phyloP scores from a whole-genome alignment of 2,113 vertebrate genomes.

The Nycticebus coucang region DNA sequence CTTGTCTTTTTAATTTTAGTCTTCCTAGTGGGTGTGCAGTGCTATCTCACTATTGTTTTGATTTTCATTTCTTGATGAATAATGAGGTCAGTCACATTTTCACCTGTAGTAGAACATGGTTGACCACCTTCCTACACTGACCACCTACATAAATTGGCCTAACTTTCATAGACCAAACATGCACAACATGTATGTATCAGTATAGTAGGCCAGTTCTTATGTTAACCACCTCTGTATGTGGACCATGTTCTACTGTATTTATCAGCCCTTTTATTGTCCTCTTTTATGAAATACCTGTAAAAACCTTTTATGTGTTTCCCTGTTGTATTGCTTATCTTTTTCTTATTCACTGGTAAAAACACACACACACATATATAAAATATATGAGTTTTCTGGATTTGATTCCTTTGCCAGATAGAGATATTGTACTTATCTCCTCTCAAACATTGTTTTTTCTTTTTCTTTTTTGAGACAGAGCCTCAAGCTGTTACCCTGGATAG shows the following conservation, averaged over 20 bases:
- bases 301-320: background rate
- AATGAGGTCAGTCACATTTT: background rate
- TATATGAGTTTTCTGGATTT: background rate
- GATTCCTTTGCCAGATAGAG: background rate
- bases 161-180: too few relatives aligned
- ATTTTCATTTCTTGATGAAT: background rate
- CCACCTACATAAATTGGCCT: too few relatives aligned
- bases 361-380: background rate
- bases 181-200: too few relatives aligned
- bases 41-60: background rate
- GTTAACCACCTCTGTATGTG: too few relatives aligned
- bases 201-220: too few relatives aligned
- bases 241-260: background rate
- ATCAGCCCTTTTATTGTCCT: background rate
- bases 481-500: too few relatives aligned
- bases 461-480: too few relatives aligned
- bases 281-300: background rate
- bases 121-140: too few relatives aligned
- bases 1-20: constrained; percentile 27
- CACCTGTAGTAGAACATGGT: background rate
- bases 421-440: background rate
- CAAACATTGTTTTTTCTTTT: background rate
- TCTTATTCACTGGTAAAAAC: background rate
- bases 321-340: background rate
- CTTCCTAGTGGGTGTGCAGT: background rate